Percentiles rank a stretch among this genome's conserved stretches.
Evolutionary conservation across 2,888 invertebrate species (phyloP).

Genomic region (Erebia aethiops): DNA sequence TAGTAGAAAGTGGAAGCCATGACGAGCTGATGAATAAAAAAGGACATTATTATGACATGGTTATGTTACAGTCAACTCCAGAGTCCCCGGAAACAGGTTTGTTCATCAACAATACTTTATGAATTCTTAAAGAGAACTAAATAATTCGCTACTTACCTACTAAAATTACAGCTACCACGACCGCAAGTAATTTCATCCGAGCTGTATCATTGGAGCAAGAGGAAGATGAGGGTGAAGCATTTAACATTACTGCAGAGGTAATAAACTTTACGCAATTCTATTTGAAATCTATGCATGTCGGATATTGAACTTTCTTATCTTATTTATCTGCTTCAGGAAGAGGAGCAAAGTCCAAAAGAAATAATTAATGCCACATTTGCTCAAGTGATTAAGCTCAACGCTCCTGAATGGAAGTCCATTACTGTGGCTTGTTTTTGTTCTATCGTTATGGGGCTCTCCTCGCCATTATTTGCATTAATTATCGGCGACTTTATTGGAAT

Average conservation of each 20-base stretch:
- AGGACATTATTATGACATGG: constrained; percentile 87
- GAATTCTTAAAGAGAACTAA: not conserved
- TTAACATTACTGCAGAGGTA: constrained; percentile 2
- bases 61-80: constrained; percentile 84
- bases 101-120: not conserved
- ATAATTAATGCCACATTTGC: constrained; percentile 65
- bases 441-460: constrained; percentile 86
- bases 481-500: constrained; percentile 88
- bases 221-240: constrained; percentile 2
- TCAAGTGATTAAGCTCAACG: constrained; percentile 83
- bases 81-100: constrained; percentile 51
- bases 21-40: constrained; percentile 85
- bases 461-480: constrained; percentile 88
- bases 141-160: not conserved
- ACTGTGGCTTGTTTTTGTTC: constrained; percentile 84
- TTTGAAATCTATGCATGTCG: not conserved
- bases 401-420: constrained; percentile 87
- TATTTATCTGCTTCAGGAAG: constrained; percentile 5
- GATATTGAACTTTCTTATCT: not conserved
- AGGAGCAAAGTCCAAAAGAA: constrained; percentile 34
- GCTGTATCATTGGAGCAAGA: not conserved
- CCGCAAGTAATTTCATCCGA: not conserved
- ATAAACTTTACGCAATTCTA: not conserved
- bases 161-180: not conserved
- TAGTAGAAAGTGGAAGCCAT: constrained; percentile 88